A percentile compares a stretch with the other conserved stretches of the same genome.
Conservation (phyloP, 1,140 invertebrate genomes). For the Aplysia californica region DNA sequence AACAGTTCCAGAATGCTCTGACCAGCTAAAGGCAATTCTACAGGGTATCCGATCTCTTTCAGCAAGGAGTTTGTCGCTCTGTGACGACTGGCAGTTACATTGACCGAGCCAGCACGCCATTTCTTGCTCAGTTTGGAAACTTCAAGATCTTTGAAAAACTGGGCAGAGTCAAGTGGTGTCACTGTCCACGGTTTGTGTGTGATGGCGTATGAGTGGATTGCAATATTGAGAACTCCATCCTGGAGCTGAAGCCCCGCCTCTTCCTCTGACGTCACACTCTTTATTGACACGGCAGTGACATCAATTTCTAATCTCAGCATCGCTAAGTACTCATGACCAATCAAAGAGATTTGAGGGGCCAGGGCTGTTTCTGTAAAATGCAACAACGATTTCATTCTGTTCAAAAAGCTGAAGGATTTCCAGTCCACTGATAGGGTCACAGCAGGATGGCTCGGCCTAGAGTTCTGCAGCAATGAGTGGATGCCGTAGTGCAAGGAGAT, state of each 20-base stretch:
- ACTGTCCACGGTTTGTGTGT: not conserved
- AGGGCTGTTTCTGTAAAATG: not conserved
- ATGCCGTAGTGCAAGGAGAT: not conserved
- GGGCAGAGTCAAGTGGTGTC: not conserved
- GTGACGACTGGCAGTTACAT: not conserved
- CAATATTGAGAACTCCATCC: not conserved
- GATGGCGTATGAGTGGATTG: not conserved
- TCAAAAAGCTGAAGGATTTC: not conserved
- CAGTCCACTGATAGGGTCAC: not conserved
- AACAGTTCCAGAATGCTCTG: constrained; percentile 12
- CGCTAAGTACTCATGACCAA: not conserved
- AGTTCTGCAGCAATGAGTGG: not conserved
- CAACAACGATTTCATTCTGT: not conserved
- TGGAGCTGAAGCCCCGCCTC: not conserved
- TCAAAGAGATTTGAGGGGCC: not conserved
- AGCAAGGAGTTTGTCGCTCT: not conserved
- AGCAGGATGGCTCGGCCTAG: not conserved
- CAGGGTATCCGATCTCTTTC: constrained; percentile 2
- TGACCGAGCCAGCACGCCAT: not conserved
- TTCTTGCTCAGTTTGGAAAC: not conserved
- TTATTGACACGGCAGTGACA: not conserved
- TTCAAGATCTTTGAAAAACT: not conserved
- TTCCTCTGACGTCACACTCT: not conserved
- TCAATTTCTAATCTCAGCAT: not conserved
- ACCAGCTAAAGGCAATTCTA: not conserved